Percentiles rank a stretch among this genome's conserved stretches.
Conservation (phyloP, 1,140 invertebrate species). For the Himalopsyche phryganea region DNA sequence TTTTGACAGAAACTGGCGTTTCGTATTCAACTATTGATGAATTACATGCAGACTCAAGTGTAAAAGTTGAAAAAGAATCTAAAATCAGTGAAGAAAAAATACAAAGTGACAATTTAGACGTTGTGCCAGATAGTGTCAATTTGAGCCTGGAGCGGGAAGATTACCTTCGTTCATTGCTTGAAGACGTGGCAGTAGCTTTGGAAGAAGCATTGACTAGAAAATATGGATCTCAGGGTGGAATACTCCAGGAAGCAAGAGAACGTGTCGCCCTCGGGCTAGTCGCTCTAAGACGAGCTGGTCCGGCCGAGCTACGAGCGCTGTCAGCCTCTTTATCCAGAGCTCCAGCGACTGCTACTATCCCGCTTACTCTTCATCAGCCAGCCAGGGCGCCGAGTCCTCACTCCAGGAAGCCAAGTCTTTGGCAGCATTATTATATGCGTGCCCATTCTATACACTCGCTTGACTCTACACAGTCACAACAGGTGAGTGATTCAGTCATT, state of each 20-base stretch:
- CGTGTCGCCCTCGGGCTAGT: conserved; percentile 27
- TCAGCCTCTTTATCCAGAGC: conserved; percentile 17
- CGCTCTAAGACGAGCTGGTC: conserved; percentile 23
- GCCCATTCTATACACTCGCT: conserved; percentile 21
- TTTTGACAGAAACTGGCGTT: background rate
- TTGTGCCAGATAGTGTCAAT: conserved; percentile 4
- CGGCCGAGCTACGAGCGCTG: conserved; percentile 21
- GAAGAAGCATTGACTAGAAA: conserved; percentile 25
- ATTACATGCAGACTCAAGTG: background rate
- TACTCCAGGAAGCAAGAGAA: conserved; percentile 24
- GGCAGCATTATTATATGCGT: conserved; percentile 30
- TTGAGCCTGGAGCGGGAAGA: conserved; percentile 22
- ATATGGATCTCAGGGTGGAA: conserved; percentile 15
- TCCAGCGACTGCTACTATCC: conserved; percentile 12
- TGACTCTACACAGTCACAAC: conserved; percentile 12
- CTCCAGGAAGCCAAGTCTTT: conserved; percentile 26
- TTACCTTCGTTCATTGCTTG: conserved; percentile 24
- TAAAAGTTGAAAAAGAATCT: background rate
- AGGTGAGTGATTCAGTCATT: conserved; percentile 11
- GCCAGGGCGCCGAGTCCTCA: conserved; percentile 21
- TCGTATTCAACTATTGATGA: background rate
- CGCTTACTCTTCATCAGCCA: background rate
- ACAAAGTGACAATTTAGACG: no score
- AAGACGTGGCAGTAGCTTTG: conserved; percentile 29
- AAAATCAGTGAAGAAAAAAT: no score